Percentiles rank a stretch among this genome's conserved stretches.
Conservation (phyloP, 2,888 invertebrate genomes). For the Sceliomorpha sp. region DNA sequence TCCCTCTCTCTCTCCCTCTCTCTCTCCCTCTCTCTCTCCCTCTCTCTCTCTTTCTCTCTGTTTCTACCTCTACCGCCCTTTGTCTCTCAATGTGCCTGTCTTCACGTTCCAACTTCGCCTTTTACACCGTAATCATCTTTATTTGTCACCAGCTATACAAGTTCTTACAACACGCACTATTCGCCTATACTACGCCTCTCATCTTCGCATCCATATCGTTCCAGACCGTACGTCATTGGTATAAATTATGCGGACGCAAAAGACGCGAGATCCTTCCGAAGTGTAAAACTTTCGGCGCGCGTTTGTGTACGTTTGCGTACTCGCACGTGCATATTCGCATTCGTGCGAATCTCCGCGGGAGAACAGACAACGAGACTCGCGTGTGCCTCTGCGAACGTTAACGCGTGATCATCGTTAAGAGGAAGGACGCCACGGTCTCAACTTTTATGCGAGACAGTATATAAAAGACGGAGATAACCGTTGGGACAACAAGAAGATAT, state of each 20-base stretch:
- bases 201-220: constrained; percentile 36
- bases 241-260: constrained; percentile 66
- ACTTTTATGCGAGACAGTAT: too few species aligned
- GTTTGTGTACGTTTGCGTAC: constrained; percentile 1
- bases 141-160: not conserved
- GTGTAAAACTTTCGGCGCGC: constrained; percentile 38
- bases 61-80: too few species aligned
- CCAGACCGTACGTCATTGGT: constrained; percentile 61
- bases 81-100: too few species aligned
- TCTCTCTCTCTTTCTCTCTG: too few species aligned
- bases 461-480: too few species aligned
- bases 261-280: constrained; percentile 31
- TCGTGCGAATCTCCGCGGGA: constrained; percentile 11
- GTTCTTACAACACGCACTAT: too few species aligned
- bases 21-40: too few species aligned
- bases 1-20: too few species aligned
- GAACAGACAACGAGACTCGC: constrained; percentile 3
- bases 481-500: too few species aligned
- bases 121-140: too few species aligned
- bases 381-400: not conserved
- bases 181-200: constrained; percentile 5
- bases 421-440: not conserved
- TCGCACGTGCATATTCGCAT: constrained; percentile 4
- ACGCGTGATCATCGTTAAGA: not conserved
- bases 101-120: too few species aligned